A percentile compares a stretch with the other conserved stretches of the same genome.
Evolutionary conservation across 2,888 invertebrate genomes (phyloP).

Genomic region (Machimus rusticus): DNA sequence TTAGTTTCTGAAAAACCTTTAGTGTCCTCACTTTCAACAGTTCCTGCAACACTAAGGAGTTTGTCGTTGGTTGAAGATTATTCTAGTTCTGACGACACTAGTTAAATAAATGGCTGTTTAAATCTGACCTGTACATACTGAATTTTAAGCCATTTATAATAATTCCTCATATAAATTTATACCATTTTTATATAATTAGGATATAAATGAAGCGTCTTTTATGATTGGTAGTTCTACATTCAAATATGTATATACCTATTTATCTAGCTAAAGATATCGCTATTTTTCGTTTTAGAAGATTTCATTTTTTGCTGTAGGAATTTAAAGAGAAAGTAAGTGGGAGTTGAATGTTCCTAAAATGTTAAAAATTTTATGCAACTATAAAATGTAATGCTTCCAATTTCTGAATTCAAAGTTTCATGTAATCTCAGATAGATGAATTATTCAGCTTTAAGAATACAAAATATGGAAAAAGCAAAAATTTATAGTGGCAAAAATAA

Average conservation of each 20-base stretch:
- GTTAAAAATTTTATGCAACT: too few species aligned
- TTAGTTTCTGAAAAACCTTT: background rate
- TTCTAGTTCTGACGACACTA: constrained; percentile 50
- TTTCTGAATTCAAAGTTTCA: too few species aligned
- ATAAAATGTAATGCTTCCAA: too few species aligned
- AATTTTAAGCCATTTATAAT: background rate
- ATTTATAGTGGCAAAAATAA: background rate
- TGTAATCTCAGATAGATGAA: too few species aligned
- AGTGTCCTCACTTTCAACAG: background rate
- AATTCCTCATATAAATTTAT: background rate
- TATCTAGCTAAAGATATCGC: too few species aligned
- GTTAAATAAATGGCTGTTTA: background rate
- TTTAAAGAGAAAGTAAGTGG: too few species aligned
- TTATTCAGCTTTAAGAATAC: too few species aligned
- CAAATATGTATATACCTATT: too few species aligned
- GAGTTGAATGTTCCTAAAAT: too few species aligned
- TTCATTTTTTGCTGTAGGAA: too few species aligned
- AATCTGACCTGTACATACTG: background rate
- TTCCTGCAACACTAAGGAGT: background rate
- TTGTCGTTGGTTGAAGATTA: constrained; percentile 49
- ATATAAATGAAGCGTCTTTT: background rate
- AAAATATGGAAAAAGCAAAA: background rate
- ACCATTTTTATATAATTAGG: background rate
- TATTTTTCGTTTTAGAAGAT: too few species aligned
- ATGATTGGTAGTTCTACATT: background rate